These are phyloP conservation scores for Sphyrna mokarran DNA, from an alignment of 2,113 vertebrate species.

Conservation along the genomic window DNA sequence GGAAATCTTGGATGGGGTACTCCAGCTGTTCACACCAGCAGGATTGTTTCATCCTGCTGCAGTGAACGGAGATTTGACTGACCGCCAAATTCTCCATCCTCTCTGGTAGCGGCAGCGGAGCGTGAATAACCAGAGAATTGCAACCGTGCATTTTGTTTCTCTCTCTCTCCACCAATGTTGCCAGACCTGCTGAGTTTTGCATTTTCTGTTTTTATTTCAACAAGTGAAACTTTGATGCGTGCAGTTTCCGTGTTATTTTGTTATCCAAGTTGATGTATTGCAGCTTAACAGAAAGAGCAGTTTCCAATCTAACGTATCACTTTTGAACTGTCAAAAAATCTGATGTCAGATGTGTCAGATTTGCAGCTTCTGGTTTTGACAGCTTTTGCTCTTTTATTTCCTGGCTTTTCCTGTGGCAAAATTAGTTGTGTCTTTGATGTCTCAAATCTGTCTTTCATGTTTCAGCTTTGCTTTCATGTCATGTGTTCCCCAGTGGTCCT, in stretches of 20 bases:
- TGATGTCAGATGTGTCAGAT: neutral
- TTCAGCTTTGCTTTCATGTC: constrained; percentile 14
- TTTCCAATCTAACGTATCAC: neutral
- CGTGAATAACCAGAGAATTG: no score
- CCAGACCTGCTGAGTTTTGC: no score
- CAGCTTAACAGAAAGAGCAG: neutral
- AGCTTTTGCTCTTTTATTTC: constrained; percentile 13
- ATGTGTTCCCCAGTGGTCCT: neutral
- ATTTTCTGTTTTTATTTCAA: no score
- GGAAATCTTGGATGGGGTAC: no score
- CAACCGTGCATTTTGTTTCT: no score
- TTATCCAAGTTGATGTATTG: neutral
- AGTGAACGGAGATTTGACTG: no score
- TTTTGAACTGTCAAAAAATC: neutral
- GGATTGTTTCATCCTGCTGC: no score
- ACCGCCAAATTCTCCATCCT: no score
- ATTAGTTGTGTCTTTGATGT: neutral
- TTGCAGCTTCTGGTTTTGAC: neutral
- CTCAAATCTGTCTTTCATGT: constrained; percentile 5
- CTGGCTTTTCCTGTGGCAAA: neutral
- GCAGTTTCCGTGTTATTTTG: constrained; percentile 1
- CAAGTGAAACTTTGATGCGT: no score
- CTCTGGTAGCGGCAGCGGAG: no score
- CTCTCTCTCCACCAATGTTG: no score
- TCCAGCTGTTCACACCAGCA: no score